Percentiles rank a stretch among this genome's conserved stretches.
Evolutionary conservation across 2,888 invertebrate species (phyloP).

Genomic region (Meteorus colon): DNA sequence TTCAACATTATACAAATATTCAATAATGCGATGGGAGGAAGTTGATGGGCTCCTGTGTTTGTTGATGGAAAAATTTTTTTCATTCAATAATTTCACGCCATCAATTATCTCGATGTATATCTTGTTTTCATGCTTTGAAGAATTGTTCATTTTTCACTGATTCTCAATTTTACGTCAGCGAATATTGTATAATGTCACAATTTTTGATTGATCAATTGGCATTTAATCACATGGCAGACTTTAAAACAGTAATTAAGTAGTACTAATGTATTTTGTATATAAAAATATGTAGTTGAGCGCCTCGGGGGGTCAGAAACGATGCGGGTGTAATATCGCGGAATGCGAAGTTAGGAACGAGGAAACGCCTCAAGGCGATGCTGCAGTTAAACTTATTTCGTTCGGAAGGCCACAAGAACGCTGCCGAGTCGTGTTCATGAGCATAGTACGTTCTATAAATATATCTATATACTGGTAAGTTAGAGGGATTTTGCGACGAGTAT

Average conservation of each 20-base stretch:
- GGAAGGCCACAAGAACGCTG: conserved; percentile 39
- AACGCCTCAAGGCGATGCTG: conserved; percentile 47
- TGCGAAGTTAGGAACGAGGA: conserved; percentile 56
- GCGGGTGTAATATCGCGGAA: conserved; percentile 54
- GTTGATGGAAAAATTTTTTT: not conserved
- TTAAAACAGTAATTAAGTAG: too few species aligned
- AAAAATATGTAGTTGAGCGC: not conserved
- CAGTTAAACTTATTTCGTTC: conserved; percentile 54
- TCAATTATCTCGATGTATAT: not conserved
- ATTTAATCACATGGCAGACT: not conserved
- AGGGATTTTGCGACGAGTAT: conserved; percentile 13
- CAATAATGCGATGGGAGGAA: not conserved
- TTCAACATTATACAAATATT: not conserved
- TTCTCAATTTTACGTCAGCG: not conserved
- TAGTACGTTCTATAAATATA: not conserved
- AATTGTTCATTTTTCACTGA: not conserved
- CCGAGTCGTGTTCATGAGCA: conserved; percentile 21
- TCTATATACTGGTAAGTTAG: not conserved
- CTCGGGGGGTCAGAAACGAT: conserved; percentile 50
- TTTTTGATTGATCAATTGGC: not conserved
- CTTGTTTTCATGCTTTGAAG: not conserved
- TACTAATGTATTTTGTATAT: not conserved
- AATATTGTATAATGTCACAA: too few species aligned
- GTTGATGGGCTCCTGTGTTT: not conserved
- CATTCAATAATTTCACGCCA: not conserved